Evolutionary conservation across 2,797 vertebrate species (phyloP).

Genomic region (Muscicapa comitata): DNA sequence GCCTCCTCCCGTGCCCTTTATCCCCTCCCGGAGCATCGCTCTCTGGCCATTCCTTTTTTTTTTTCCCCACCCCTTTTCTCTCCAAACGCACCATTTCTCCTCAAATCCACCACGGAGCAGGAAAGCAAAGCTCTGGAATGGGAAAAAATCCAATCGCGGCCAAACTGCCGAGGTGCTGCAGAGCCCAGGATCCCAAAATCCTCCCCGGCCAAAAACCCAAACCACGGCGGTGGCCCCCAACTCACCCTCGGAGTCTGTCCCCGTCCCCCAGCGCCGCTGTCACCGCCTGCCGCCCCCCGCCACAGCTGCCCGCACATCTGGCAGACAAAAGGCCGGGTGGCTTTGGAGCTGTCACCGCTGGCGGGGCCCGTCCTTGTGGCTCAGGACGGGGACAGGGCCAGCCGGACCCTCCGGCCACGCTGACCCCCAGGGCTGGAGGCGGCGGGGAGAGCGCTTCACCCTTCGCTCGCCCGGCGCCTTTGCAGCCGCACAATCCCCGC

Average conservation of each 20-base stretch:
- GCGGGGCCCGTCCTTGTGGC: background rate
- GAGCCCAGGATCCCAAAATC: background rate
- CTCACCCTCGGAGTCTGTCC: constrained; percentile 47
- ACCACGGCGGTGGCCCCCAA: background rate
- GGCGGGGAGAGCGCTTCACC: background rate
- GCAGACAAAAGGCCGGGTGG: background rate
- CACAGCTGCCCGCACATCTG: constrained; percentile 9
- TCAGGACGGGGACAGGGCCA: background rate
- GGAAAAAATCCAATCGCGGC: accelerated
- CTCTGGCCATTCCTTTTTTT: background rate
- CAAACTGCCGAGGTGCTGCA: background rate
- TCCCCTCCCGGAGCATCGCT: background rate
- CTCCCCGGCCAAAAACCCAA: accelerated
- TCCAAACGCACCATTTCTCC: background rate
- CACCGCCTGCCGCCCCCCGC: background rate
- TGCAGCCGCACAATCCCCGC: background rate
- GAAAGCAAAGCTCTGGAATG: background rate
- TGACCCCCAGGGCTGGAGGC: background rate
- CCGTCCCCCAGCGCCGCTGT: background rate
- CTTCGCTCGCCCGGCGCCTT: background rate
- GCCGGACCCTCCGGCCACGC: background rate
- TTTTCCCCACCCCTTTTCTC: background rate
- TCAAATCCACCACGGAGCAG: background rate
- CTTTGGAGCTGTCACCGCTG: background rate
- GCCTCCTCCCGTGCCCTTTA: background rate